Evolutionary conservation across 2,888 invertebrate genomes (phyloP).

Genomic region (Andrena bicolor): DNA sequence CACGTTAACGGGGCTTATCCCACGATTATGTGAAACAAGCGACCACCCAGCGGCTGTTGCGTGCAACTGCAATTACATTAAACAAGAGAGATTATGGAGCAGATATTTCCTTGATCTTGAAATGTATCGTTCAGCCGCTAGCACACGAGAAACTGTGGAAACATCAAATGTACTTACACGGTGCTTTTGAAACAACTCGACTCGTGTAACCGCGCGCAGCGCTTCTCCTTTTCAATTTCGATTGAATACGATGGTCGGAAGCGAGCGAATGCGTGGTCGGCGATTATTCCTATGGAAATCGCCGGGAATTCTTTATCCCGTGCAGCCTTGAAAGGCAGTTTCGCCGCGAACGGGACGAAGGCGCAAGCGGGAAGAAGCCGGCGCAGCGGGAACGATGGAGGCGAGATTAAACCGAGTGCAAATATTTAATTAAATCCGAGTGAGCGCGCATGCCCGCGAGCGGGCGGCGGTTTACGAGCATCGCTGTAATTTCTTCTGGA

Average conservation of each 20-base stretch:
- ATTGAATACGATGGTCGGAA: background rate
- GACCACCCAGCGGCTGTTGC: background rate
- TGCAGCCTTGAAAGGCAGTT: constrained; percentile 20
- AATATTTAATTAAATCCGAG: constrained; percentile 76
- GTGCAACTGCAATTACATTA: background rate
- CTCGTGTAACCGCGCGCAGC: background rate
- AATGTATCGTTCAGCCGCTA: background rate
- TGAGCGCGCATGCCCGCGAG: constrained; percentile 53
- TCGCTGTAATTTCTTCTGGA: constrained; percentile 65
- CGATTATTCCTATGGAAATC: constrained; percentile 69
- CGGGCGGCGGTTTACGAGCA: constrained; percentile 48
- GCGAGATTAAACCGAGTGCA: constrained; percentile 73
- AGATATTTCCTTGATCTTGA: constrained; percentile 20
- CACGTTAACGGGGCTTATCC: too few species aligned
- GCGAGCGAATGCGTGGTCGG: constrained; percentile 52
- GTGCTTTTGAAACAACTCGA: background rate
- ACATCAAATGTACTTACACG: background rate
- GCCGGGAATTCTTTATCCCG: constrained; percentile 61
- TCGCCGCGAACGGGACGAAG: background rate
- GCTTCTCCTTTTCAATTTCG: background rate
- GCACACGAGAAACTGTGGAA: background rate
- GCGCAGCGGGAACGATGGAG: constrained; percentile 29
- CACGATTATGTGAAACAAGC: background rate
- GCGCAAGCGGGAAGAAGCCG: constrained; percentile 18
- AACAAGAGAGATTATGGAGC: background rate